Evolutionary conservation across 2,797 vertebrate genomes (phyloP), one percentile per base, ranked within the genome.

Genomic region (Phoxinus dragarum): DNA sequence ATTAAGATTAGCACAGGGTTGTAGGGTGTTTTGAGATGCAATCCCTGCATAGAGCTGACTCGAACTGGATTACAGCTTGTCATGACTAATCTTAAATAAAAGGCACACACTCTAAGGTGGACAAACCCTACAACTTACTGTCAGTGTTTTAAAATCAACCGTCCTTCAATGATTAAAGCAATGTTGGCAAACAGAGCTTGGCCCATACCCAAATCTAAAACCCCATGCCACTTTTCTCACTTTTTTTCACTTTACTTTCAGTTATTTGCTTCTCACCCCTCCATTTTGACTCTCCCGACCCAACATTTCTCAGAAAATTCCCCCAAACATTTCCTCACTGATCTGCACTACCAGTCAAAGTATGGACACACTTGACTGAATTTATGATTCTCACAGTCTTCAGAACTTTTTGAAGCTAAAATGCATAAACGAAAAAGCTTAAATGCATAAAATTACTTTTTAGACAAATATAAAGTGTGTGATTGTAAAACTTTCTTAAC

Each of bases 1-100:
- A 95, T 96, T 95, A 95, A 95, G 93, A 95, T 95, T 93, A 95
- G 91, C 90, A 78, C 80, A 77, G 86, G 83, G 88, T 83, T 88
- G 82, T 78, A 84, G 88, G 74, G 80, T 77, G 69, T 85, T 80
- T 85, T 81, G 77, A 66, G 56, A 74, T 17, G 54, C 3, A 21
- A 79, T 68, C 59, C 19, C 81, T 74, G 74, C 42, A 67, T n/a
- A 56, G 52, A 76, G 82, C 75, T 77, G 85, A 88, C 80, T 77
- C 66, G 66, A 74, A 85, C 84, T 72, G 82, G 81, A 87, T 79
- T 85, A 89, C 19, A 38, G 69, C 59, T 80, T 77, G 56, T 84
- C 84, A 71, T 64, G 49, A 84, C 40, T 86, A 80, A 84, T 85
- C 59, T 67, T 27, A 68, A 56, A 81, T 86, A 87, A 88, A 88